Base-by-base conservation (phyloP, 1,140 invertebrate species). In the Pogonus chalceus region DNA sequence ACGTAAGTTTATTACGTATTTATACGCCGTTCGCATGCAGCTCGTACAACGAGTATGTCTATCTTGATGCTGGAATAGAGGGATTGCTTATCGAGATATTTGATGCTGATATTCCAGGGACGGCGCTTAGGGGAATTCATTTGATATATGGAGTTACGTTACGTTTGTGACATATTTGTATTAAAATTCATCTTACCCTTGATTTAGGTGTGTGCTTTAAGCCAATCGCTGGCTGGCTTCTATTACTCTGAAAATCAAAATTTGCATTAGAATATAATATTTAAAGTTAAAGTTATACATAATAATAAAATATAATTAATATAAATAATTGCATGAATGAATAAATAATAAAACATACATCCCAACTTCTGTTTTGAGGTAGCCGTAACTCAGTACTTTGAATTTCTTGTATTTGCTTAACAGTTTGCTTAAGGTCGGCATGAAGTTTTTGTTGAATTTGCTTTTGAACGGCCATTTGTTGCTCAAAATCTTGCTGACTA, bases 181-280 rank as follows among this genome's bases (percentile, higher is more conserved):
- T 2, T 26, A n/a, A 14, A 35, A 23, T 54, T 37, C 21, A 14
- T 79, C 84, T 85, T 72, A 86, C 84, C 78, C 85, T 75, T 35
- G 80, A 70, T 70, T 87, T 87, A n/a, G 83, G 79, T 37, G 83
- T 83, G 63, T 87, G 82, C 61, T 86, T 86, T 51, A 87, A 62
- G 53, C 85, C 85, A 58, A 87, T 85, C 22, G 84, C 84, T 35
- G 84, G 84, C 60, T 87, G 85, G 65, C 84, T 86, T 62, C 85
- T 70, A 62, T 85, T 85, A 58, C 83, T 84, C 85, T 87, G 76
- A 37, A 79, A 81, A 58, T 60, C 69, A 71, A 62, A 61, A 54
- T 54, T 23, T 47, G 20, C 9, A 52, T 48, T 18, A 46, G 22
- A n/a, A n/a, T n/a, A 43, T 43, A 18, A 43, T 12, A 10, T 12